Evolutionary conservation across 1,140 invertebrate species (phyloP).

Genomic region (Dolichoris vasculosae): DNA sequence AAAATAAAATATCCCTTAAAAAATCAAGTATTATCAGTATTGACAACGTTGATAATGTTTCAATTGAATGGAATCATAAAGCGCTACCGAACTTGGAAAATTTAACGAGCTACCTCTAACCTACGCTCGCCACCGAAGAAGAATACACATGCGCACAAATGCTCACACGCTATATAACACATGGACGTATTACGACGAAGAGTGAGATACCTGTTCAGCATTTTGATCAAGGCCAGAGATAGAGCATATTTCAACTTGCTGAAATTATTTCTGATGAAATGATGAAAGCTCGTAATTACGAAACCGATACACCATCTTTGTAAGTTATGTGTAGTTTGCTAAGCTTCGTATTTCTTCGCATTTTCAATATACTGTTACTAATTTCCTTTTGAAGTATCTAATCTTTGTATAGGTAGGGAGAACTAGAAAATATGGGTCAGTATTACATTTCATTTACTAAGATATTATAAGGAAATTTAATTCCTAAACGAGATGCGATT

Average conservation of each 20-base stretch:
- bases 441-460: neutral
- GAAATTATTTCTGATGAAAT: constrained; percentile 11
- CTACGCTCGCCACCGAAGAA: neutral
- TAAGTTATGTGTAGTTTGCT: too few species aligned
- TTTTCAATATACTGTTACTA: neutral
- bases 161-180: neutral
- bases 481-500: neutral
- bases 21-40: neutral
- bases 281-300: constrained; percentile 1
- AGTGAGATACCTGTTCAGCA: neutral
- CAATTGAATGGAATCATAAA: constrained; percentile 21
- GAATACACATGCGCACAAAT: neutral
- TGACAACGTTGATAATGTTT: neutral
- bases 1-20: neutral
- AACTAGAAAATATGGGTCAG: neutral
- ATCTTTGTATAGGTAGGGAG: neutral
- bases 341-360: neutral
- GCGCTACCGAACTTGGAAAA: neutral
- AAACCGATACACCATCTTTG: neutral
- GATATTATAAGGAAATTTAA: neutral
- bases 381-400: neutral
- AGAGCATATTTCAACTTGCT: neutral
- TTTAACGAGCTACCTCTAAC: neutral
- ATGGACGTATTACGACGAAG: neutral
- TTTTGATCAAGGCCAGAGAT: neutral